These are phyloP conservation scores for Choristoneura fumiferana DNA, from an alignment of 1,140 invertebrate species.

Conservation along the genomic window DNA sequence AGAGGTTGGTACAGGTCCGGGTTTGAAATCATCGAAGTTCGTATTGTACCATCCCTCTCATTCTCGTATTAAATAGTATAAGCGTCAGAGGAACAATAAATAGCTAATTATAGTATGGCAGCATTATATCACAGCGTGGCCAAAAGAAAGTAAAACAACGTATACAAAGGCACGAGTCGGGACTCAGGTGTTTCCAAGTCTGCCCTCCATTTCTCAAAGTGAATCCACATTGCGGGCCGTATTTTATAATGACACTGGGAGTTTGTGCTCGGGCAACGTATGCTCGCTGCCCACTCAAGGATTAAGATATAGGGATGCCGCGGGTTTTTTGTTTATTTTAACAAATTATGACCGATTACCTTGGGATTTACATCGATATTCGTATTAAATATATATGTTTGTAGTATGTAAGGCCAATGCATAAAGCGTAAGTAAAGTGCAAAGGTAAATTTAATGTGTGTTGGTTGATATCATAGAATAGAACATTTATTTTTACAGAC, in stretches of 20 bases:
- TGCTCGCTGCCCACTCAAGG: conserved; percentile 58
- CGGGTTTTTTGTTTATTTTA: conserved; percentile 26
- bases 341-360: conserved; percentile 21
- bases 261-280: conserved; percentile 57
- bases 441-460: too few relatives aligned
- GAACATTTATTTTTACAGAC: too few relatives aligned
- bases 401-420: too few relatives aligned
- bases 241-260: conserved; percentile 70
- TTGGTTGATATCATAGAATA: too few relatives aligned
- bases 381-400: too few relatives aligned
- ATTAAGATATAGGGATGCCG: conserved; percentile 49
- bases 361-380: too few relatives aligned
- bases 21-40: too few relatives aligned
- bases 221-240: conserved; percentile 60
- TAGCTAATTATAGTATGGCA: not conserved
- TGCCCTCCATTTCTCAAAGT: conserved; percentile 67
- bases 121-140: not conserved
- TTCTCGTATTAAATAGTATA: not conserved
- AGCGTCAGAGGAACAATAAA: not conserved
- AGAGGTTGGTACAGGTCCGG: too few relatives aligned
- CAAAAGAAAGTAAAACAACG: conserved; percentile 8
- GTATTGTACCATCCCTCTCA: too few relatives aligned
- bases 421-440: too few relatives aligned
- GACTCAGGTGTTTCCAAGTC: conserved; percentile 55
- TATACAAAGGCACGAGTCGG: conserved; percentile 24